These are phyloP conservation scores for Nerophis ophidion DNA, from an alignment of 2,113 vertebrate genomes.

Conservation along the genomic window DNA sequence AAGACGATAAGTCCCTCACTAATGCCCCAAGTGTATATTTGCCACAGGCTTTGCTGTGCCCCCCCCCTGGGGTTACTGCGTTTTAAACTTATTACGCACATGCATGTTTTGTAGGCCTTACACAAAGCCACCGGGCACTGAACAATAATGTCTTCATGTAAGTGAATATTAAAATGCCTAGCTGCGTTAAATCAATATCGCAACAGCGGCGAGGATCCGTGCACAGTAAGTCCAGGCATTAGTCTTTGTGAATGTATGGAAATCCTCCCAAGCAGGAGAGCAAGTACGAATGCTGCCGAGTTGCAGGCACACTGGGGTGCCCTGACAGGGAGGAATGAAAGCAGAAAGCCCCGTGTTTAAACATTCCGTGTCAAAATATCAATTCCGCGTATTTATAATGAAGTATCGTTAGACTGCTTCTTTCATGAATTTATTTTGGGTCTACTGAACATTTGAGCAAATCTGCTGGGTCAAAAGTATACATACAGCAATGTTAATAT, in stretches of 20 bases:
- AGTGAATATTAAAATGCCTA: constrained; percentile 54
- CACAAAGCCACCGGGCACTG: background rate
- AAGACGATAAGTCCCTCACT: constrained; percentile 59
- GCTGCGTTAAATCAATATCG: constrained; percentile 66
- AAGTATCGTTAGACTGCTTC: too few species aligned
- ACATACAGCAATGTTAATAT: too few species aligned
- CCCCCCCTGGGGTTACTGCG: constrained; percentile 4
- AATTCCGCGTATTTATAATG: too few species aligned
- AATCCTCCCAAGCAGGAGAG: constrained; percentile 49
- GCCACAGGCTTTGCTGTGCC: constrained; percentile 35
- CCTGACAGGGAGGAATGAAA: constrained; percentile 13
- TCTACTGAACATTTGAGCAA: too few species aligned
- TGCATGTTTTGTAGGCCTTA: constrained; percentile 24
- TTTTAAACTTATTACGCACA: constrained; percentile 43
- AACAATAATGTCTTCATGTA: constrained; percentile 11
- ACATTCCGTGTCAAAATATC: too few species aligned
- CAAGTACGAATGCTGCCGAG: constrained; percentile 47
- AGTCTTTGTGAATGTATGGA: constrained; percentile 67
- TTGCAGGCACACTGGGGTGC: constrained; percentile 25
- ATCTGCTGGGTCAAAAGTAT: too few species aligned
- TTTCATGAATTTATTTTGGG: too few species aligned
- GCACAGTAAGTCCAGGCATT: constrained; percentile 63
- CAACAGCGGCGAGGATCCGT: constrained; percentile 54
- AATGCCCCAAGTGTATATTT: constrained; percentile 51
- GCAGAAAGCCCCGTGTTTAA: too few species aligned